These are phyloP conservation scores for Pandemis corylana DNA, from an alignment of 2,888 invertebrate genomes.

Conservation along the genomic window DNA sequence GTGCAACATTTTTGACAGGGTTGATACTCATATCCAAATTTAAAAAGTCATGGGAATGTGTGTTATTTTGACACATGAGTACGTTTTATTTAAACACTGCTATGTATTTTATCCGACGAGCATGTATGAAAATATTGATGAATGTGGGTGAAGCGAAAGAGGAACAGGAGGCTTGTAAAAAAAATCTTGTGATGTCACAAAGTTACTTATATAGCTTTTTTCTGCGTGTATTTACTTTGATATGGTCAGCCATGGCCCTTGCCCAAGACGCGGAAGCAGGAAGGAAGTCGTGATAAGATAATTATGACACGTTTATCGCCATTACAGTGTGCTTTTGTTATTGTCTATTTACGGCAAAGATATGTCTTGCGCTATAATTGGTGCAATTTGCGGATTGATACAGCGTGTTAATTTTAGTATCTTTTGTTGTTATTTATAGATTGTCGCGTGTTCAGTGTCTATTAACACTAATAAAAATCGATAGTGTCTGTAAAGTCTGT, in stretches of 20 bases:
- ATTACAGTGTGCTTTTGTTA: neutral
- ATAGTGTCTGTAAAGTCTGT: too few species aligned
- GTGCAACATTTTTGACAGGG: too few species aligned
- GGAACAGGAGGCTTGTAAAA: too few species aligned
- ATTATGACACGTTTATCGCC: constrained; percentile 25
- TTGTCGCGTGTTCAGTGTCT: neutral
- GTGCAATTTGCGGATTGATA: neutral
- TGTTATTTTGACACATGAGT: too few species aligned
- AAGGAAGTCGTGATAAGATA: constrained; percentile 21
- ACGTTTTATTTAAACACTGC: too few species aligned
- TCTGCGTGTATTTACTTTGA: neutral
- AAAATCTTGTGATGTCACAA: too few species aligned
- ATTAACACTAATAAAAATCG: neutral
- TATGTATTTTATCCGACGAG: too few species aligned
- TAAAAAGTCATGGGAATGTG: too few species aligned
- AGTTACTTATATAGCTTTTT: too few species aligned
- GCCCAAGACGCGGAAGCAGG: constrained; percentile 30
- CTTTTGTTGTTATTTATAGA: neutral
- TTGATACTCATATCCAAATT: too few species aligned
- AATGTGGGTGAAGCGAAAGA: too few species aligned
- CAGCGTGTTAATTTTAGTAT: neutral
- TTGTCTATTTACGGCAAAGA: constrained; percentile 20
- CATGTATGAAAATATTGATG: too few species aligned
- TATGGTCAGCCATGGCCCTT: constrained; percentile 6
- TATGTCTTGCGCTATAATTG: constrained; percentile 16